Evolutionary conservation across 2,113 vertebrate genomes (phyloP), one percentile per base, ranked within the genome.

Genomic region (Haemorhous mexicanus): DNA sequence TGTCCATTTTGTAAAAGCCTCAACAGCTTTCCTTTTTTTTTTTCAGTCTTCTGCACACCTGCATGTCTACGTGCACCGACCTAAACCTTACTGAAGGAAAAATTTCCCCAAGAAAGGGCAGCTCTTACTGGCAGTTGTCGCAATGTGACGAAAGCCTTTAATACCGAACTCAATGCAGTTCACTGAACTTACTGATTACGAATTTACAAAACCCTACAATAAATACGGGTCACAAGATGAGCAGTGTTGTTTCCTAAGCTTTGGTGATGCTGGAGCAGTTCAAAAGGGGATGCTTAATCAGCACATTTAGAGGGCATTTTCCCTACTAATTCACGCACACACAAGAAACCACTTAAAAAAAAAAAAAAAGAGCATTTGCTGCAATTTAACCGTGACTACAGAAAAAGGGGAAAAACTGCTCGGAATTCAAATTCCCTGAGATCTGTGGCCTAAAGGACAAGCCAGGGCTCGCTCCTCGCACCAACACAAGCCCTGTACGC

Each of bases 51-150:
- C 16, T 33, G 33, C 5, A 16, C 56, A 78, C 3, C 33, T 50
- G 41, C 19, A n/a, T 0, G 0, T 3, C 3, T 44, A 24, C 4
- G 9, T 0, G 18, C 27, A 32, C 18, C 0, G 0, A 66, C 8
- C 0, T 21, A 18, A 77, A 59, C 7, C 20, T 32, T 24, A 37
- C 1, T 22, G 11, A 43, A 37, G 4, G 15, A 87, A 44, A 5
- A 19, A 23, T 3, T 35, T 32, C 69, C 50, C 11, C 3, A 6
- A 39, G 43, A 85, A n/a, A 21, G 22, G 16, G 10, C 26, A 69
- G 14, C 5, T 50, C 32, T 33, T 37, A 52, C 28, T 39, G 8
- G 24, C 3, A 35, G 7, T 2, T 47, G 13, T 23, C 11, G 1
- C 23, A 58, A 41, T 1, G 16, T 17, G n/a, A 69, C 70, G 43